Evolutionary conservation across 30 jellyfish, hydroid and myxozoan genomes (phyloP).

Genomic region (Turritopsis rubra): DNA sequence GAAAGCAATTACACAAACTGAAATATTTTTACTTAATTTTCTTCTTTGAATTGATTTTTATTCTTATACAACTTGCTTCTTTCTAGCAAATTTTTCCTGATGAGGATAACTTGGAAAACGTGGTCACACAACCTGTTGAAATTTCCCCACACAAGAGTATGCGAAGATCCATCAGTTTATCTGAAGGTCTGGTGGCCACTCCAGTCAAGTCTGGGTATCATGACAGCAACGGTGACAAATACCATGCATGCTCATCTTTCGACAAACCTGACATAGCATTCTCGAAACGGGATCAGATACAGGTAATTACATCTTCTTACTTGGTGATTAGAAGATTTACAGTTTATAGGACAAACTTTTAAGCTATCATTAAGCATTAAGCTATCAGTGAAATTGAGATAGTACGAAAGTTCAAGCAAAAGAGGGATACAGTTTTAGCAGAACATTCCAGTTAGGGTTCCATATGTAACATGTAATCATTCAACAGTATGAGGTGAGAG

Average conservation of each 20-base stretch:
- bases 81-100: neutral
- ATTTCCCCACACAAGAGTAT: slow-evolving; percentile 31
- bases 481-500: no score
- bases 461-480: no score
- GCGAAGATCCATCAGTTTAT: slow-evolving; percentile 89
- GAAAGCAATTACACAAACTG: no score
- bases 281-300: slow-evolving; percentile 38
- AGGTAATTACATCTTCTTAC: slow-evolving; percentile 14
- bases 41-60: no score
- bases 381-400: no score
- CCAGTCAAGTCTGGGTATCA: slow-evolving; percentile 80
- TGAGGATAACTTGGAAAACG: neutral
- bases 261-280: slow-evolving; percentile 37
- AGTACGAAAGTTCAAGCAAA: no score
- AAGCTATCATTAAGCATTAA: no score
- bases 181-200: slow-evolving; percentile 64
- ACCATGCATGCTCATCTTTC: slow-evolving; percentile 49
- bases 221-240: slow-evolving; percentile 67
- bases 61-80: no score
- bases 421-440: no score
- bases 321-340: neutral
- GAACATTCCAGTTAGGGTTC: no score
- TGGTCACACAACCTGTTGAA: neutral
- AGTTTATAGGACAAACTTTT: no score
- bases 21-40: no score